A percentile compares a stretch with the other conserved stretches of the same genome.
phyloP scores from a whole-genome alignment of 2,113 vertebrate species.

The Syrrhaptes paradoxus region DNA sequence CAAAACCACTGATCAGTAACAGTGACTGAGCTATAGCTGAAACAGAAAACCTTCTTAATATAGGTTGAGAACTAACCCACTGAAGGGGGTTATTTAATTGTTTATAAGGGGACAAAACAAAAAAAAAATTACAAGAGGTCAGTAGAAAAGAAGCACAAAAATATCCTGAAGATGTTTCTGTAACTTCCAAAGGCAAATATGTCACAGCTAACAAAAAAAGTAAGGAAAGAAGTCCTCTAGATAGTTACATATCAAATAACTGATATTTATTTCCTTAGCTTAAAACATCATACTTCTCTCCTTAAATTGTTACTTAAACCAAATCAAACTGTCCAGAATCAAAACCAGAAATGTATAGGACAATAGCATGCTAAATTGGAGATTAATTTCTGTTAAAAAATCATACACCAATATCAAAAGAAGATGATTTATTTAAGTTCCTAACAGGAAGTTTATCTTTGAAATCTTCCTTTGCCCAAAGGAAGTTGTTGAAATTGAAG shows the following conservation, averaged over 20 bases:
- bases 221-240: neutral
- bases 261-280: neutral
- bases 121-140: neutral
- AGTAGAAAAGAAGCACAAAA: neutral
- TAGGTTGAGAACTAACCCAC: neutral
- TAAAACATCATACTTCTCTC: neutral
- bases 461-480: neutral
- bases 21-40: neutral
- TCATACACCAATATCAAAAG: neutral
- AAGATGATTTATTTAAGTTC: neutral
- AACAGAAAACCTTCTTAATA: neutral
- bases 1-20: neutral
- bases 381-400: neutral
- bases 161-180: neutral
- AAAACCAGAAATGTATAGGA: neutral
- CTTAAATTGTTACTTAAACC: neutral
- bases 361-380: neutral
- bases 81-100: neutral
- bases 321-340: neutral
- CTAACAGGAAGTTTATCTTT: neutral
- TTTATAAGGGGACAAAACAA: neutral
- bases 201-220: neutral
- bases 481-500: slow-evolving; percentile 1
- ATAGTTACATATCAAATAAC: neutral
- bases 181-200: neutral